Percentiles rank a stretch among this genome's conserved stretches.
These are phyloP conservation scores for Oligia latruncula DNA, from an alignment of 2,888 invertebrate genomes.

Conservation along the genomic window DNA sequence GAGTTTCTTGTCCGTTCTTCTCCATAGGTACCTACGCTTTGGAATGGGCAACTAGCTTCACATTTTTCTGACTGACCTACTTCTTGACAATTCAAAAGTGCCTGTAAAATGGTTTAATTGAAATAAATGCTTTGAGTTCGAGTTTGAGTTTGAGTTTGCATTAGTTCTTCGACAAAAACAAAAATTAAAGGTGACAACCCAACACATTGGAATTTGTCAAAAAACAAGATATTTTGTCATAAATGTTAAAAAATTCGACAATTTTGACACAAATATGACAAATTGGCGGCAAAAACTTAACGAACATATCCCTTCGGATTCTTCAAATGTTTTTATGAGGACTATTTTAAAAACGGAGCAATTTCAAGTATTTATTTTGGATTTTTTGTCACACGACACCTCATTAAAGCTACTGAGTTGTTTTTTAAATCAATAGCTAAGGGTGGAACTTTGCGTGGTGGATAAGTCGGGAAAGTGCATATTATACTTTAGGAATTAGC, in stretches of 20 bases:
- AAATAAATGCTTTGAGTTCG: too few relatives aligned
- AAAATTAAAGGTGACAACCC: background rate
- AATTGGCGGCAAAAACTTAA: slow-evolving; percentile 69
- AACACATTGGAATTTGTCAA: background rate
- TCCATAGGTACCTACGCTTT: too few relatives aligned
- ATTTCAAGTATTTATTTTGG: slow-evolving; percentile 61
- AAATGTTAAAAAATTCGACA: slow-evolving; percentile 26
- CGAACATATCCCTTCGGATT: slow-evolving; percentile 64
- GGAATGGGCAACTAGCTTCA: too few relatives aligned
- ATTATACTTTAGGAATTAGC: background rate
- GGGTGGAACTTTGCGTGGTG: slow-evolving; percentile 33
- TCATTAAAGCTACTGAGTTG: slow-evolving; percentile 62
- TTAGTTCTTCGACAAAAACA: background rate
- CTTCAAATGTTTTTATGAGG: slow-evolving; percentile 57
- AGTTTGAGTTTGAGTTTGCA: too few relatives aligned
- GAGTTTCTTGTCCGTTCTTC: too few relatives aligned
- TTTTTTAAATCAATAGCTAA: slow-evolving; percentile 63
- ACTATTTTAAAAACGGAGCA: slow-evolving; percentile 53
- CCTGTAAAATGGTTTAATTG: too few relatives aligned
- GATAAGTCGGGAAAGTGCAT: slow-evolving; percentile 19
- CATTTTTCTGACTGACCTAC: too few relatives aligned
- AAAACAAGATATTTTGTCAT: slow-evolving; percentile 16
- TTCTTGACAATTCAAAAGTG: too few relatives aligned
- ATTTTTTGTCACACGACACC: slow-evolving; percentile 63
- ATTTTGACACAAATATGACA: slow-evolving; percentile 68